Conservation (phyloP, 2,888 invertebrate genomes). For the Andrena hattorfiana region DNA sequence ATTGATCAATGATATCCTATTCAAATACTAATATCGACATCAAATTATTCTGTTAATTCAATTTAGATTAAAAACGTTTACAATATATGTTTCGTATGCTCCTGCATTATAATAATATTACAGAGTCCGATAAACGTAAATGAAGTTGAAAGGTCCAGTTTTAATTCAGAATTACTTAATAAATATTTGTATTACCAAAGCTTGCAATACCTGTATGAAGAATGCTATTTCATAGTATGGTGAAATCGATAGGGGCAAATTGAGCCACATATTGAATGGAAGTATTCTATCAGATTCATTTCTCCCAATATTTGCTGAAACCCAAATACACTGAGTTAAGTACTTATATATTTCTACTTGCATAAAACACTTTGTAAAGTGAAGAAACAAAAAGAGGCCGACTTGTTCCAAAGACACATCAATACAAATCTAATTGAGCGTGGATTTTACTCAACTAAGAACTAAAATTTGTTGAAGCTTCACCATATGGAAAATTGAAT, state of each 20-base stretch:
- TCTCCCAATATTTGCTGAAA: slow-evolving; percentile 61
- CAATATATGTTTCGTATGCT: not conserved
- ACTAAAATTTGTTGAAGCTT: too few species aligned
- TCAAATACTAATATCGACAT: too few species aligned
- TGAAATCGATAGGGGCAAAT: not conserved
- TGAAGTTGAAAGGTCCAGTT: not conserved
- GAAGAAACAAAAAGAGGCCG: not conserved
- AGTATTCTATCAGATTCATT: slow-evolving; percentile 26
- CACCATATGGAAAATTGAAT: too few species aligned
- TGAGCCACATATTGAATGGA: slow-evolving; percentile 19
- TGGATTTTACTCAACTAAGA: too few species aligned
- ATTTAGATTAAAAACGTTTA: too few species aligned
- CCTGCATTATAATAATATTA: too few species aligned
- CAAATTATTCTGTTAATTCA: too few species aligned
- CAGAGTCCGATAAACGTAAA: not conserved
- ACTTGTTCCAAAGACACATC: too few species aligned
- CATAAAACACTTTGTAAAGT: not conserved
- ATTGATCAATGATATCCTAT: too few species aligned
- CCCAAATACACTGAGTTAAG: not conserved
- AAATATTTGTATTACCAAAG: not conserved
- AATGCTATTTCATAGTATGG: slow-evolving; percentile 37
- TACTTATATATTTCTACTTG: not conserved
- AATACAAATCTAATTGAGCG: too few species aligned
- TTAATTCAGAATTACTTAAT: not conserved
- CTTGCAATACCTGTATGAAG: not conserved